Conservation (phyloP, 2,888 invertebrate genomes). For the Yponomeuta malinellus region DNA sequence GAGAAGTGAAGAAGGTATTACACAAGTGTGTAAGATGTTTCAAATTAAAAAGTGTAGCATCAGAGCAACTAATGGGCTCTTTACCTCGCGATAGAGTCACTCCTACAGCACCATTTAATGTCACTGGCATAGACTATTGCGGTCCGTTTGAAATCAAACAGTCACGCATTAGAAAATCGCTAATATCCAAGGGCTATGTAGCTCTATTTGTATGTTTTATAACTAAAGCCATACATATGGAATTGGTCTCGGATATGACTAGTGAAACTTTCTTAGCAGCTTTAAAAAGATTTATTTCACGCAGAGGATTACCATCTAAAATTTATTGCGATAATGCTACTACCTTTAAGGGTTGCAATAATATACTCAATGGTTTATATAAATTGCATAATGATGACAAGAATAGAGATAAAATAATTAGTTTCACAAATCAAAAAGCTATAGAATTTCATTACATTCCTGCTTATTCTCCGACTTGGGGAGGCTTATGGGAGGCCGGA, state of each 20-base stretch:
- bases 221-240: conserved; percentile 18
- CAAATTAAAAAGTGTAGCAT: too few species aligned
- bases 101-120: too few species aligned
- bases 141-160: too few species aligned
- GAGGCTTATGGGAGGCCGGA: conserved; percentile 16
- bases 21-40: too few species aligned
- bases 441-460: conserved; percentile 6
- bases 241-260: not conserved
- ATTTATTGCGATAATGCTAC: not conserved
- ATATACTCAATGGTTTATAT: not conserved
- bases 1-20: too few species aligned
- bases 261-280: not conserved
- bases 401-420: conserved; percentile 5
- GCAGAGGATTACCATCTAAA: not conserved
- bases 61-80: too few species aligned
- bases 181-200: conserved; percentile 22
- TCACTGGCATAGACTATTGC: too few species aligned
- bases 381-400: too few species aligned
- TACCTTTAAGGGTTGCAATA: not conserved
- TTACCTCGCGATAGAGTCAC: too few species aligned
- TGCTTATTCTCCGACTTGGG: conserved; percentile 6
- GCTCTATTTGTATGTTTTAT: conserved; percentile 22
- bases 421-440: not conserved
- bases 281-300: conserved; percentile 4
- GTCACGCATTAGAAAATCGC: conserved; percentile 18